Base-by-base conservation (phyloP, 2,888 invertebrate species). In the Aproaerema taeniolella region DNA sequence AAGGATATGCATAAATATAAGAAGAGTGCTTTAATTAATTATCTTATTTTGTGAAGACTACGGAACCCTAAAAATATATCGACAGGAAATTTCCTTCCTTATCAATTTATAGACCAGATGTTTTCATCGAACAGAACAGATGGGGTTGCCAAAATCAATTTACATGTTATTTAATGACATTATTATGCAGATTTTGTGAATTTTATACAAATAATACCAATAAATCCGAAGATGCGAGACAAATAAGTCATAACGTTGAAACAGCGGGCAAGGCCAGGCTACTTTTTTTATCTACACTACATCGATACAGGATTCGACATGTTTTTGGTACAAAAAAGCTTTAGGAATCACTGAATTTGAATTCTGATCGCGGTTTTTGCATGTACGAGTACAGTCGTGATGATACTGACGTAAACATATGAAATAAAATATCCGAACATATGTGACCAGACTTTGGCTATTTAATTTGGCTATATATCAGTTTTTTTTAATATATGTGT, bases 191-290 rank as follows among this genome's bases (percentile, higher is more conserved):
- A 80, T 80, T 68, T 54, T 39, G 58, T 65, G 62, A 61, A 65
- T 73, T 75, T 71, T 73, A 72, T 77, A 71, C 67, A 55, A 58
- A 58, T 61, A 65, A 70, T 58, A 65, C 53, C 77, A 58, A 83
- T 83, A 82, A 82, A 82, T 82, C 77, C 72, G 57, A 47, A 50
- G 51, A 58, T 53, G 54, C 69, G 74, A 78, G 82, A 80, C 82
- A 77, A 80, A 81, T 81, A 82, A 81, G 85, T 85, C 83, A 81
- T 81, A 85, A 83, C 77, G 80, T 82, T 80, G 73, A 67, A 52
- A 58, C 55, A 65, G 52, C 66, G 74, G 74, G 69, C 80, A 70
- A 71, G 68, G 67, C 67, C 67, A 53, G 39, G 33, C 45, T 9
- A n/a, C n/a, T 13, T 33, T 55, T 44, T 59, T 65, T 69, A 67